Base-by-base conservation (phyloP, 2,113 vertebrate genomes). In the Oceanodroma tethys region DNA sequence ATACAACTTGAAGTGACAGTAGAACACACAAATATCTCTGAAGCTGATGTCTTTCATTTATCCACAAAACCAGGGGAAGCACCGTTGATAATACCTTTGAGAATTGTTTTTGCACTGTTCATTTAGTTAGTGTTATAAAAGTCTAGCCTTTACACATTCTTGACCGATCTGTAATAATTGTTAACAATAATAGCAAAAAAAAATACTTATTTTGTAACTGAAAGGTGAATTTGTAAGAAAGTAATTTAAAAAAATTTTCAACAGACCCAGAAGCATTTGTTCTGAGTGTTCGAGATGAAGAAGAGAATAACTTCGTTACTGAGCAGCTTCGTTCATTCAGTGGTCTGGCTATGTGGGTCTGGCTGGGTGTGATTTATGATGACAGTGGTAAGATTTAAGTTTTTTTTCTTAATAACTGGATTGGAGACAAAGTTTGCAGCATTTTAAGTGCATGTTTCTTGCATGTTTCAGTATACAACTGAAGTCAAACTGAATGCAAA, bases 301-400 rank as follows among this genome's bases (percentile, higher is more conserved):
- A 98, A 30, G 99, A 99, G 97, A 99, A 99, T 70, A 80, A 97
- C 48, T 99, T 99, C 58, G 97, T 99, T 83, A 97, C 62, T 63
- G 96, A 98, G 47, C 98, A 99, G 74, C 98, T 99, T 53, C 50
- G 93, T 19, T 97, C 98, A 1, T 99, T 98, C 95, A 95, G 97
- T 13, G 97, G 97, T 42, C 93, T 99, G 95, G 99, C 98, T 27
- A 97, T 95, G 6, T 99, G 98, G 98, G 98, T 99, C 29, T 98
- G 99, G 98, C 97, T 99, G 80, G 99, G 99, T 47, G 60, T 99
- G 71, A 97, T 97, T 97, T 98, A 98, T 85, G 98, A 99, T 62
- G 48, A 86, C 16, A 95, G 56, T 3, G 98, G 99, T 99, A 98
- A 98, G 98, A 97, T 86, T 22, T 71, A 83, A 93, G 12, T 53